Base-by-base conservation (phyloP, 2,888 invertebrate species). In the Lutraria lutraria region DNA sequence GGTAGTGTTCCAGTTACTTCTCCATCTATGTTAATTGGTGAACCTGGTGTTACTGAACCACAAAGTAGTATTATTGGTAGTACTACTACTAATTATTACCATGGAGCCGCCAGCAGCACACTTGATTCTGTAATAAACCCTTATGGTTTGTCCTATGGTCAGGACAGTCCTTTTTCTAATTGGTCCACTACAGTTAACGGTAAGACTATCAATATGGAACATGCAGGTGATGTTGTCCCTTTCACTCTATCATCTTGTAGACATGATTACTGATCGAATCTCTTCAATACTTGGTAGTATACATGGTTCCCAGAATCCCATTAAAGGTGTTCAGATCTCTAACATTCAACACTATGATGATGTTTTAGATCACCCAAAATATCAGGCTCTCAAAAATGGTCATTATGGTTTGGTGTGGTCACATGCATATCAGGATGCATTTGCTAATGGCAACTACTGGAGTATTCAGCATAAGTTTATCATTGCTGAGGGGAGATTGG, bases 381-480 rank as follows among this genome's bases (percentile, higher is more conserved):
- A 68, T 68, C 21, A 68, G 68, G 6, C 63, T 63, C n/a, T 68
- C 25, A 68, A 68, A 25, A 68, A 68, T 68, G 6, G n/a, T n/a
- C n/a, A n/a, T n/a, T n/a, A n/a, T n/a, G n/a, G n/a, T n/a, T n/a
- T n/a, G n/a, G n/a, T n/a, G 68, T 56, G 56, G 29, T 21, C 19
- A 21, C 68, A 68, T 68, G 29, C 25, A 12, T 68, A 68, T n/a
- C 6, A n/a, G 29, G 68, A 68, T 21, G 12, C 19, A 68, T 68
- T 68, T 68, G 29, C 68, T 68, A 68, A 8, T 68, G 68, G 4
- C 25, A n/a, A 4, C 4, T 68, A 68, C n/a, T 68, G 68, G 68
- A 68, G 68, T 68, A 68, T 68, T 4, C 68, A 68, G n/a, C 25
- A 68, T 68, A 68, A 68, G 68, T 68, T 68, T 68, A 68, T 13